phyloP scores from a whole-genome alignment of 2,113 vertebrate genomes.

The Mola mola region DNA sequence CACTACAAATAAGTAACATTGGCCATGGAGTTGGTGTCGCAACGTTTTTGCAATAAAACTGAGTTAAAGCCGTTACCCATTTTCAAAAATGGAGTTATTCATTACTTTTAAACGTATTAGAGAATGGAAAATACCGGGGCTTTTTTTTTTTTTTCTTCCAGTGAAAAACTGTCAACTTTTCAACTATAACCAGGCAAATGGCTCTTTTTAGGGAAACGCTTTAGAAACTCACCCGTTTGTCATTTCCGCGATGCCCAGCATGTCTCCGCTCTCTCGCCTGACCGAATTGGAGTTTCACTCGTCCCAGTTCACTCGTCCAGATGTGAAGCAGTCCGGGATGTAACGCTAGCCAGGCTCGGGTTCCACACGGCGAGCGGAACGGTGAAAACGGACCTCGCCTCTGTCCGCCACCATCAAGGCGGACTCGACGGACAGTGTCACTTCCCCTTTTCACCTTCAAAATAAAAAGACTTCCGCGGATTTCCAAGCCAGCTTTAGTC shows the following conservation, averaged over 20 bases:
- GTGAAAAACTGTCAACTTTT: constrained; percentile 45
- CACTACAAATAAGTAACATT: not conserved
- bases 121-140: constrained; percentile 17
- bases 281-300: not conserved
- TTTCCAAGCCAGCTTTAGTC: not conserved
- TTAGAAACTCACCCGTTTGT: constrained; percentile 73
- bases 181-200: constrained; percentile 17
- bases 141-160: not conserved
- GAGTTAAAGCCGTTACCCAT: too few relatives aligned
- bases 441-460: constrained; percentile 34
- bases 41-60: too few relatives aligned
- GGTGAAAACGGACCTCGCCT: constrained; percentile 67
- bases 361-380: constrained; percentile 28
- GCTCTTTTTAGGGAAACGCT: not conserved
- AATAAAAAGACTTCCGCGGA: constrained; percentile 19
- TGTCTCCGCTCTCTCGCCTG: constrained; percentile 33
- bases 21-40: too few relatives aligned
- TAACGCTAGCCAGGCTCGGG: not conserved
- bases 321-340: constrained; percentile 57
- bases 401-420: not conserved
- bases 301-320: constrained; percentile 50
- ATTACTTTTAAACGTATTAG: too few relatives aligned
- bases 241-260: constrained; percentile 79
- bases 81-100: too few relatives aligned
- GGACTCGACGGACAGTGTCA: accelerated